These are phyloP conservation scores for Clytia hemisphaerica DNA, from an alignment of 30 jellyfish, hydroid and myxozoan genomes.

Conservation along the genomic window DNA sequence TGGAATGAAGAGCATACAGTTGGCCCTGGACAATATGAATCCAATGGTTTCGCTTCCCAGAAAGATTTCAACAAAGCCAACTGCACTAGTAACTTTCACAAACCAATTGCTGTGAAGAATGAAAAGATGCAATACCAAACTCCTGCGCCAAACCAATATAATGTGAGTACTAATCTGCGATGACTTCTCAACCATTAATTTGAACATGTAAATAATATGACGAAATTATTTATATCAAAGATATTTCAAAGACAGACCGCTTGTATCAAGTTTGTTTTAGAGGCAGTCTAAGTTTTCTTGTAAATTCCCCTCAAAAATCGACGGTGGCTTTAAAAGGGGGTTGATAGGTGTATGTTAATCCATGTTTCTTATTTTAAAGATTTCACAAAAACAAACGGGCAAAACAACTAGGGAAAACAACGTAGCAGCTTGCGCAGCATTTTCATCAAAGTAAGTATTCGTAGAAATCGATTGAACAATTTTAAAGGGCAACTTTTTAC, in stretches of 20 bases:
- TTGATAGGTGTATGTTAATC: too few relatives aligned
- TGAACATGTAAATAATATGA: too few relatives aligned
- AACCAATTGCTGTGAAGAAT: conserved; percentile 57
- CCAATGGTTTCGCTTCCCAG: too few relatives aligned
- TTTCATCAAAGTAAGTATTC: conserved; percentile 37
- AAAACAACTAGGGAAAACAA: conserved; percentile 33
- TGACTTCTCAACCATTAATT: too few relatives aligned
- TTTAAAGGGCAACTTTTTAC: background rate
- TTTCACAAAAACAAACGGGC: conserved; percentile 42
- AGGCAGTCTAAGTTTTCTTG: too few relatives aligned
- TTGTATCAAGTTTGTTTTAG: too few relatives aligned
- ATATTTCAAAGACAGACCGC: too few relatives aligned
- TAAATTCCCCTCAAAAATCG: too few relatives aligned
- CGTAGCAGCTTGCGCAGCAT: conserved; percentile 62
- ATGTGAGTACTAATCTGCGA: conserved; percentile 9
- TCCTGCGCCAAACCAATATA: conserved; percentile 85
- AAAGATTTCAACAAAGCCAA: conserved; percentile 54
- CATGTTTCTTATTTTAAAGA: conserved; percentile 5
- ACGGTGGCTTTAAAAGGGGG: too few relatives aligned
- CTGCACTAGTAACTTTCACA: conserved; percentile 77
- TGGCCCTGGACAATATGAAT: too few relatives aligned
- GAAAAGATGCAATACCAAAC: conserved; percentile 26
- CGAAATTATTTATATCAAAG: too few relatives aligned
- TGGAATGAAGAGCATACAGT: conserved; percentile 19
- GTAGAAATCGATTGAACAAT: background rate